Conservation (phyloP, 1,140 invertebrate species). For the Danaus melanippus region DNA sequence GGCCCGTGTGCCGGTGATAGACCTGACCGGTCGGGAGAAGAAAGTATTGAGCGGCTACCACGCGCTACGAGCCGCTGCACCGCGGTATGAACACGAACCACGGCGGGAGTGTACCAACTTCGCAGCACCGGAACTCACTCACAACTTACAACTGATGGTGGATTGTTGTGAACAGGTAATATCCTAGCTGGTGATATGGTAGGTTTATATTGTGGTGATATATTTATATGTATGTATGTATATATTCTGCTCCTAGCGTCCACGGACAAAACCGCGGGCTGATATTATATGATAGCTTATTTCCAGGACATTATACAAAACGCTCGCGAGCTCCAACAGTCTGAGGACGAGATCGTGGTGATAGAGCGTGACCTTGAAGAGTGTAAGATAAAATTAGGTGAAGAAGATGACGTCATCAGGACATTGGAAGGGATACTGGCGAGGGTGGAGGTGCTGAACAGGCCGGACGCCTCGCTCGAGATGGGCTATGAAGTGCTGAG, state of each 20-base stretch:
- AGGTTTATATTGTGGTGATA: no score
- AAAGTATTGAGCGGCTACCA: slow-evolving; percentile 96
- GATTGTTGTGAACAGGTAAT: slow-evolving; percentile 91
- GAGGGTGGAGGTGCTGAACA: slow-evolving; percentile 79
- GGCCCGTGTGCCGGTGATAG: slow-evolving; percentile 96
- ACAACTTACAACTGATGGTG: slow-evolving; percentile 93
- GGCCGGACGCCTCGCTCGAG: slow-evolving; percentile 77
- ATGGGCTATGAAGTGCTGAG: slow-evolving; percentile 83
- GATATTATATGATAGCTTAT: slow-evolving; percentile 1
- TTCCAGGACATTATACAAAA: slow-evolving; percentile 89
- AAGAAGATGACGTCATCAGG: slow-evolving; percentile 83
- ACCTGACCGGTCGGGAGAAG: slow-evolving; percentile 97
- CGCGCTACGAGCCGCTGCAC: slow-evolving; percentile 81
- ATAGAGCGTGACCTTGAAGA: slow-evolving; percentile 86
- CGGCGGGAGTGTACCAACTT: slow-evolving; percentile 78
- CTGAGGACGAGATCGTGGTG: slow-evolving; percentile 83
- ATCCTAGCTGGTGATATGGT: no score
- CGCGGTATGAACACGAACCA: slow-evolving; percentile 75
- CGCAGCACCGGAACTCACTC: slow-evolving; percentile 88
- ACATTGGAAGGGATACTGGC: slow-evolving; percentile 81
- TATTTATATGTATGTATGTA: no score
- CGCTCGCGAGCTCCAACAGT: slow-evolving; percentile 83
- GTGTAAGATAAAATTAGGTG: slow-evolving; percentile 78
- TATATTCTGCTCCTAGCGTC: no score
- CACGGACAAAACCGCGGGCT: no score